These are phyloP conservation scores for Acrocephalus kingi DNA, from an alignment of 2,113 vertebrate species.

Conservation along the genomic window DNA sequence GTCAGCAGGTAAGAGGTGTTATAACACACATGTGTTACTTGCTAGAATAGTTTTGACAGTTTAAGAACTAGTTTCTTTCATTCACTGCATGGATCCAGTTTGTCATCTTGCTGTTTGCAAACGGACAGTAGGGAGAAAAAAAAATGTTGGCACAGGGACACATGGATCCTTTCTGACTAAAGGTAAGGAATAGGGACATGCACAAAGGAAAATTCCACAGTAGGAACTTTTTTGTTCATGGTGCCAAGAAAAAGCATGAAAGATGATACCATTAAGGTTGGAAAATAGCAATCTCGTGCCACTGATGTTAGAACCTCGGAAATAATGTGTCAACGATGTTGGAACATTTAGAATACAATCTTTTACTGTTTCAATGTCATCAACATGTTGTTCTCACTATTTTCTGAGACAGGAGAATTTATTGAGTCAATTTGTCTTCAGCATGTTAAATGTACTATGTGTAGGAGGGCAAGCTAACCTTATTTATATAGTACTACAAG, in stretches of 20 bases:
- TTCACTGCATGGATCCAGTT: background rate
- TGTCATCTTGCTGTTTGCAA: background rate
- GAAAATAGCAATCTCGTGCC: background rate
- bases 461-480: conserved; percentile 20
- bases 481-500: background rate
- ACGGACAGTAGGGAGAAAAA: background rate
- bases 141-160: background rate
- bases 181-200: background rate
- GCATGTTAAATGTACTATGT: background rate
- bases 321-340: conserved; percentile 18
- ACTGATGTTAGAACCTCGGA: background rate
- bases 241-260: background rate
- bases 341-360: conserved; percentile 13
- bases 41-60: background rate
- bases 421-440: conserved; percentile 48
- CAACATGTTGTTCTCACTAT: conserved; percentile 17
- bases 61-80: background rate
- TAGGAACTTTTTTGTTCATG: background rate
- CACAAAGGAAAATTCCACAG: background rate
- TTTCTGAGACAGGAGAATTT: conserved; percentile 41
- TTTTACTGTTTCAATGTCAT: conserved; percentile 23
- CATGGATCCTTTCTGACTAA: background rate
- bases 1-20: background rate
- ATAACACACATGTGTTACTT: background rate
- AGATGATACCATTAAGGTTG: background rate